These are phyloP conservation scores for Uropsilus gracilis DNA, from an alignment of 2,113 vertebrate species.

Conservation along the genomic window DNA sequence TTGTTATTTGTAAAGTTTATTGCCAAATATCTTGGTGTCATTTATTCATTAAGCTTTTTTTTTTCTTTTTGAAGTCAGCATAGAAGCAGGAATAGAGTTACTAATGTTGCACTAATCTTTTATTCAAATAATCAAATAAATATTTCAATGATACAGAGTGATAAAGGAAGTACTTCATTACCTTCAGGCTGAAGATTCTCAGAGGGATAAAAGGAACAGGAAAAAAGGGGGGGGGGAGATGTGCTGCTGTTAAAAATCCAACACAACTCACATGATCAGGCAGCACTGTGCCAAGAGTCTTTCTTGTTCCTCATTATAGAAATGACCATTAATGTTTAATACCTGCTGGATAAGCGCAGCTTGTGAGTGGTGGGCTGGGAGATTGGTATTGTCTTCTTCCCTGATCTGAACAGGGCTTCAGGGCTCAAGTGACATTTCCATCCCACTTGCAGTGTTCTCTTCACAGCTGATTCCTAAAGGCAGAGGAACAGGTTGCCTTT, in stretches of 20 bases:
- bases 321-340: conserved; percentile 77
- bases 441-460: conserved; percentile 49
- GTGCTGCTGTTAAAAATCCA: conserved; percentile 11
- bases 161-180: conserved; percentile 71
- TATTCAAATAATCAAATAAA: conserved; percentile 78
- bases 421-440: conserved; percentile 77
- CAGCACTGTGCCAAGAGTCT: neutral
- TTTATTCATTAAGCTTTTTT: conserved; percentile 47
- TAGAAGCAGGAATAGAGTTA: neutral
- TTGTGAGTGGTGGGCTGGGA: conserved; percentile 35
- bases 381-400: conserved; percentile 61
- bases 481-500: conserved; percentile 63
- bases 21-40: conserved; percentile 23
- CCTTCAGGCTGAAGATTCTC: conserved; percentile 62
- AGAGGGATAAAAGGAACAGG: conserved; percentile 58
- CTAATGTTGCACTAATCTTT: conserved; percentile 64
- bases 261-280: conserved; percentile 12
- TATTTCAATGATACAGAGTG: conserved; percentile 69
- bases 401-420: conserved; percentile 65
- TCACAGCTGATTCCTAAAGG: conserved; percentile 68
- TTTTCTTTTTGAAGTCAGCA: conserved; percentile 37
- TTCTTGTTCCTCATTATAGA: conserved; percentile 42
- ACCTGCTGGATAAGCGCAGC: conserved; percentile 35
- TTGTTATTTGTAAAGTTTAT: conserved; percentile 47
- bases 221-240: neutral